Evolutionary conservation across 1,140 invertebrate species (phyloP).

Genomic region (Neodiprion lecontei): DNA sequence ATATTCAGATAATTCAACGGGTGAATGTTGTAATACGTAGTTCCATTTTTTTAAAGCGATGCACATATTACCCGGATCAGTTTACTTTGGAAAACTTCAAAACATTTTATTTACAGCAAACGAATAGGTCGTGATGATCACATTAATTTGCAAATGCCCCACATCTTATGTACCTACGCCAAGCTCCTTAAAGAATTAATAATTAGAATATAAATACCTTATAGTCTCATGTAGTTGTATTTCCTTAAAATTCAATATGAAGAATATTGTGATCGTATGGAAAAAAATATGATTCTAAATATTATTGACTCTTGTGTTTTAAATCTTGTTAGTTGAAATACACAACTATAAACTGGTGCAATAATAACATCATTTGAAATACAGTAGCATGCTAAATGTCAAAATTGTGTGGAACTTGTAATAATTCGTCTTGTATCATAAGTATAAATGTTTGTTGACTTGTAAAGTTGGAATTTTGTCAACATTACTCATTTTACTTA

Average conservation of each 20-base stretch:
- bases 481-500: background rate
- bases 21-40: too few relatives aligned
- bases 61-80: too few relatives aligned
- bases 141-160: background rate
- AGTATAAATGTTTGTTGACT: background rate
- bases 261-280: background rate
- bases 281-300: background rate
- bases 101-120: too few relatives aligned
- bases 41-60: too few relatives aligned
- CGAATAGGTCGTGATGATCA: background rate
- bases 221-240: background rate
- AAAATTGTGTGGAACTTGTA: background rate
- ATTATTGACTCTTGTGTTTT: background rate
- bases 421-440: background rate
- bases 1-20: too few relatives aligned
- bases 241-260: background rate
- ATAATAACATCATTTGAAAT: background rate
- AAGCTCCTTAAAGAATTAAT: background rate
- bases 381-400: background rate
- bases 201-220: background rate
- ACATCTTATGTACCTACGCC: background rate
- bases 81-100: too few relatives aligned
- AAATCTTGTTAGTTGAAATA: too few relatives aligned
- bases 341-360: too few relatives aligned
- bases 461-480: background rate